Base-by-base conservation (phyloP, 92 coral and sea anemone species). In the Muricea muricata region DNA sequence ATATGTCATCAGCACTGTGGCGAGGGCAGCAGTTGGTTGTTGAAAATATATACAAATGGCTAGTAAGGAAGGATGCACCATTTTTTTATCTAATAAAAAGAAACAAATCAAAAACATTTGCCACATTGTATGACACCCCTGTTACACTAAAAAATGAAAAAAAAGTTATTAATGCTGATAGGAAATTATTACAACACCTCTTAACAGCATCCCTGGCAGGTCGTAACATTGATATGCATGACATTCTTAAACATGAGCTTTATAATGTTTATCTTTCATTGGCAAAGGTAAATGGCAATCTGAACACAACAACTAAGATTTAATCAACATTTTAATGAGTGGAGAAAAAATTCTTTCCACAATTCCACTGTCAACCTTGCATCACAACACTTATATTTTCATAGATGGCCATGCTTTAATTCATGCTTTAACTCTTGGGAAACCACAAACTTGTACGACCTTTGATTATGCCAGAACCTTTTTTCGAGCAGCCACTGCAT, bases 181-280 rank as follows among this genome's bases (percentile, higher is more conserved):
- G 80, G 32, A 74, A 50, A 74, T 42, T 74, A 74, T 52, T 74
- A 25, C 80, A 74, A 35, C 65, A 68, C 14, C 67, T 76, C 6
- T 50, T 76, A n/a, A 76, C 81, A 54, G 81, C 45, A 52, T 76
- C 81, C 26, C 47, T 76, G 17, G 65, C 81, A 50, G 81, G 81
- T 52, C 81, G 81, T 76, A 30, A 54, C 41, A 76, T 76, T 55
- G 46, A 76, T 37, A 76, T 76, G 66, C 30, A 50, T 18, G 81
- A 76, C 13, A 76, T 76, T 18, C 81, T 76, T 30, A 28, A 76
- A 55, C 67, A 76, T 76, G 67, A 76, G 35, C 81, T 76, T 50
- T 76, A 67, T 9, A 55, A 33, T 50, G 48, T 54, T 15, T 68
- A 67, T 32, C 48, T 76, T 29, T 76, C 81, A 17, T 37, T 76